Conservation (phyloP, 2,888 invertebrate species). For the Caenorhabditis uteleia region DNA sequence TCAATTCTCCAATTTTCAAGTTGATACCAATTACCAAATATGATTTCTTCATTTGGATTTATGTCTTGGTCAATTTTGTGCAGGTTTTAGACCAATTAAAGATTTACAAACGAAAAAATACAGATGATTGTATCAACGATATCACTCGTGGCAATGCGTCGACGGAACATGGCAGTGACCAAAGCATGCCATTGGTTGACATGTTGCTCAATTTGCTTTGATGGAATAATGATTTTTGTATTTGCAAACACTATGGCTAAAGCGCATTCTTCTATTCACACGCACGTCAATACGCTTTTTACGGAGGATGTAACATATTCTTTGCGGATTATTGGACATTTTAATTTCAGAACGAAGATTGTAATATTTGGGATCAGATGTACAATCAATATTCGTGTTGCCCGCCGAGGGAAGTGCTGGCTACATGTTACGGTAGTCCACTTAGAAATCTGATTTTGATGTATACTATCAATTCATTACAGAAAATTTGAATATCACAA, state of each 20-base stretch:
- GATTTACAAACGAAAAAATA: background rate
- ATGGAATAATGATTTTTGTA: slow-evolving; percentile 33
- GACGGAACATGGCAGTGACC: slow-evolving; percentile 10
- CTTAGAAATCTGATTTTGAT: no score
- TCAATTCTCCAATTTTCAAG: slow-evolving; percentile 21
- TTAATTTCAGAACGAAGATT: slow-evolving; percentile 8
- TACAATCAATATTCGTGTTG: slow-evolving; percentile 18
- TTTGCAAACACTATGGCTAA: slow-evolving; percentile 21
- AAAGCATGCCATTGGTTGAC: slow-evolving; percentile 19
- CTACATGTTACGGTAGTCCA: no score
- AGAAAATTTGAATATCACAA: slow-evolving; percentile 10
- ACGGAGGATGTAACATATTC: background rate
- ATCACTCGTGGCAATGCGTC: slow-evolving; percentile 9
- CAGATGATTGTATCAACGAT: slow-evolving; percentile 13
- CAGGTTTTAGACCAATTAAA: slow-evolving; percentile 3
- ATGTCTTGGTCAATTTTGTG: slow-evolving; percentile 17
- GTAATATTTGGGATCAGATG: slow-evolving; percentile 24
- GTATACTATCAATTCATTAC: slow-evolving; percentile 1
- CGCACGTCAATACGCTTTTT: slow-evolving; percentile 7
- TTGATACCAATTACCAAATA: slow-evolving; percentile 25
- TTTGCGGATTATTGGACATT: background rate
- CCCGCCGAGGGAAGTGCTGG: slow-evolving; percentile 22
- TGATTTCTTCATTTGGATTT: slow-evolving; percentile 15
- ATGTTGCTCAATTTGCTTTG: slow-evolving; percentile 19
- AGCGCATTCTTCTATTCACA: slow-evolving; percentile 12